These are phyloP conservation scores for Pandemis corylana DNA, from an alignment of 2,888 invertebrate species.

Conservation along the genomic window DNA sequence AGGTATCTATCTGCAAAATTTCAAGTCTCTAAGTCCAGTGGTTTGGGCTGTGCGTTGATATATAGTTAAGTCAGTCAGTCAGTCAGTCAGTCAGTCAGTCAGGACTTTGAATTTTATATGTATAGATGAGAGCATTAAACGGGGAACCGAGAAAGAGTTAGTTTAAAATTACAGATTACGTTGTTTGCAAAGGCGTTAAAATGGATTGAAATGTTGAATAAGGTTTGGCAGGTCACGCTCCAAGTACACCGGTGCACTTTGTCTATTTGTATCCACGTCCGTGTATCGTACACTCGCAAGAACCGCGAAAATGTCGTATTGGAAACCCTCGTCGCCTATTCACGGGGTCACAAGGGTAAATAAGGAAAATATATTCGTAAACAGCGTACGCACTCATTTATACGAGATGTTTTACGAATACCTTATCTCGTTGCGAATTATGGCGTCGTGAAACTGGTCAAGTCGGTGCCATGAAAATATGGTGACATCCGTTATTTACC, in stretches of 20 bases:
- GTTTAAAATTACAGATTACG: too few species aligned
- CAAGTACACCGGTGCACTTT: not conserved
- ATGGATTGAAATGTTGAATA: too few species aligned
- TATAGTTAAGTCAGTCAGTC: too few species aligned
- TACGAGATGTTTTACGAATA: constrained; percentile 28
- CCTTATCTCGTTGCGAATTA: constrained; percentile 29
- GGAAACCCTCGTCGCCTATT: constrained; percentile 26
- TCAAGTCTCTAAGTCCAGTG: too few species aligned
- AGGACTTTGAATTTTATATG: too few species aligned
- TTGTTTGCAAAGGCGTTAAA: too few species aligned
- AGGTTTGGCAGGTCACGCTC: too few species aligned
- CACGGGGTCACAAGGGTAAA: constrained; percentile 29
- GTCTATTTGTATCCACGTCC: not conserved
- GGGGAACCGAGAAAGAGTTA: too few species aligned
- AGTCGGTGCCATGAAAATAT: not conserved
- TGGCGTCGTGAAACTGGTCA: constrained; percentile 12
- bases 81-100: too few species aligned
- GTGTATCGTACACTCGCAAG: not conserved
- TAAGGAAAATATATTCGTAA: constrained; percentile 34
- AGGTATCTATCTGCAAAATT: too few species aligned
- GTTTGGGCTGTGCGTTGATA: too few species aligned
- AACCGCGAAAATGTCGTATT: constrained; percentile 30
- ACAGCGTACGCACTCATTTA: constrained; percentile 32
- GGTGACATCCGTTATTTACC: not conserved
- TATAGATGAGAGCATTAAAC: too few species aligned